Percentiles rank a stretch among this genome's conserved stretches.
These are phyloP conservation scores for Trisateles emortualis DNA, from an alignment of 2,888 invertebrate species.

Conservation along the genomic window DNA sequence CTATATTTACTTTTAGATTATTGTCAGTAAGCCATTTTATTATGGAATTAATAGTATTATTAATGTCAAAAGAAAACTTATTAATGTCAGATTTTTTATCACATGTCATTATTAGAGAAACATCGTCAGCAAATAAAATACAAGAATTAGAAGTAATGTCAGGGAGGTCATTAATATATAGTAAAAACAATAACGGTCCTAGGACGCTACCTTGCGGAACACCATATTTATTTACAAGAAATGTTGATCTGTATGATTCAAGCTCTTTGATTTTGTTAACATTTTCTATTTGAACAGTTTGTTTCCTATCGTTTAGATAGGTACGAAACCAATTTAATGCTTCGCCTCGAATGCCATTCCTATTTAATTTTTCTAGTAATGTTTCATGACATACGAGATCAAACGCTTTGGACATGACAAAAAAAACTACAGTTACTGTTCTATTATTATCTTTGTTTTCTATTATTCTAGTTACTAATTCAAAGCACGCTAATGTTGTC, in stretches of 20 bases:
- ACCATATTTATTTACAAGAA: neutral
- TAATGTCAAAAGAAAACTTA: no score
- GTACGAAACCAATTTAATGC: neutral
- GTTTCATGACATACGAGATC: neutral
- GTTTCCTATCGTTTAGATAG: neutral
- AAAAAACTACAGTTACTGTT: neutral
- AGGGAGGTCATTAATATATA: neutral
- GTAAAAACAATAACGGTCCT: no score
- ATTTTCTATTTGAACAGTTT: neutral
- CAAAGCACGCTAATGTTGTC: neutral
- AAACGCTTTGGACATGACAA: neutral
- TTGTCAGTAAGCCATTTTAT: no score
- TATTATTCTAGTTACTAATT: neutral
- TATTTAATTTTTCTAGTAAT: neutral
- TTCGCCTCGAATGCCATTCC: neutral
- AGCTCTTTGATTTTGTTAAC: neutral
- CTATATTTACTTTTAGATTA: no score
- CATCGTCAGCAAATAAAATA: neutral
- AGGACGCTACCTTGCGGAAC: neutral
- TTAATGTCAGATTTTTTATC: no score
- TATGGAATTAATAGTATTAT: no score
- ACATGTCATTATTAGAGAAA: no score
- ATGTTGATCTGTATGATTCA: neutral
- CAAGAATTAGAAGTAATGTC: neutral
- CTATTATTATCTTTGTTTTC: neutral